Conservation (phyloP, 2,797 vertebrate genomes). For the Scyliorhinus canicula region DNA sequence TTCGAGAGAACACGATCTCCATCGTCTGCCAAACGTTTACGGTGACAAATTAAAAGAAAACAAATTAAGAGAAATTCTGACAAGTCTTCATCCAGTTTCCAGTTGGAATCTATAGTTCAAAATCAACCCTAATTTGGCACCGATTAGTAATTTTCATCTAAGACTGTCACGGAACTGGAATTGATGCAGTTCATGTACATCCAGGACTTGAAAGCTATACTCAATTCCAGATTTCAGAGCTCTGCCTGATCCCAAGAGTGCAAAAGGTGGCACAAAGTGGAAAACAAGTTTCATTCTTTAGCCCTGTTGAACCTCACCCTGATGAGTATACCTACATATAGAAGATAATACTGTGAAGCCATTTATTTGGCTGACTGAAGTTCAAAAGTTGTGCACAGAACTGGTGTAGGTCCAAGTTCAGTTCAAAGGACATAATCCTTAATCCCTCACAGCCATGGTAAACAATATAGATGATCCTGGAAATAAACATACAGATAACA, state of each 20-base stretch:
- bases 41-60: background rate
- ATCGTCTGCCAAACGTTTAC: background rate
- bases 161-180: background rate
- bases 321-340: background rate
- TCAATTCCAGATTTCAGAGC: background rate
- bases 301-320: background rate
- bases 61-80: background rate
- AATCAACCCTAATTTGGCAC: slow-evolving; percentile 13
- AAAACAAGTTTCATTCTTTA: slow-evolving; percentile 21
- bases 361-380: slow-evolving; percentile 15
- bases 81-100: background rate
- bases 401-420: background rate
- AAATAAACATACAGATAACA: background rate
- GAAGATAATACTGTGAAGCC: slow-evolving; percentile 3
- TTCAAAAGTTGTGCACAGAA: background rate
- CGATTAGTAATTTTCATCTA: background rate
- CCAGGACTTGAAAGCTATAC: background rate
- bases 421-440: slow-evolving; percentile 30
- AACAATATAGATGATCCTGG: background rate
- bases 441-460: slow-evolving; percentile 18
- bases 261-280: slow-evolving; percentile 5
- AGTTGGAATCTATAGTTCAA: background rate
- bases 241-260: background rate
- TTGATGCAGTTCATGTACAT: background rate
- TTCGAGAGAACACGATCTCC: background rate